These are phyloP conservation scores for Lanius ludovicianus DNA, from an alignment of 2,113 vertebrate species.

Conservation along the genomic window DNA sequence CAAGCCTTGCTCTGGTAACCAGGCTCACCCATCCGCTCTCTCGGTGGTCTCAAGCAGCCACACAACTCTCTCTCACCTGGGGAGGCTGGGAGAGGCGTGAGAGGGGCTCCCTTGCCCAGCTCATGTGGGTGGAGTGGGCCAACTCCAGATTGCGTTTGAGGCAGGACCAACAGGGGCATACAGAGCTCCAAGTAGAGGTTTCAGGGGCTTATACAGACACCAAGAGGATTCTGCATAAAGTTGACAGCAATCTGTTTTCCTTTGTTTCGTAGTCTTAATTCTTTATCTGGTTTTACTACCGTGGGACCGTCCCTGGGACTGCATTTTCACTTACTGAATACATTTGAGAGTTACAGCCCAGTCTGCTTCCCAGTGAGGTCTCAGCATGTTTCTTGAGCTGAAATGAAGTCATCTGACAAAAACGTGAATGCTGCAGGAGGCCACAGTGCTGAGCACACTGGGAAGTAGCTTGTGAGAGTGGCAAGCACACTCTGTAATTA, in stretches of 20 bases:
- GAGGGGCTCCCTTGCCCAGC: neutral
- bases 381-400: neutral
- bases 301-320: neutral
- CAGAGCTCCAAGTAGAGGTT: neutral
- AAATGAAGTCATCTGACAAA: slow-evolving; percentile 11
- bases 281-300: neutral
- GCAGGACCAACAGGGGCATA: neutral
- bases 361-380: neutral
- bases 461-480: neutral
- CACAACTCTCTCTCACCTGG: rapidly evolving
- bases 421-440: neutral
- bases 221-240: neutral
- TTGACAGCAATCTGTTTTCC: neutral
- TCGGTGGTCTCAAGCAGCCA: neutral
- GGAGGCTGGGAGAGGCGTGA: neutral
- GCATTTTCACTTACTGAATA: neutral
- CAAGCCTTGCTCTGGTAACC: neutral
- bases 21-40: rapidly evolving
- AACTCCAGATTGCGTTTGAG: neutral
- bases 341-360: neutral
- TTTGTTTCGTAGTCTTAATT: neutral
- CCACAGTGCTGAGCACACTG: neutral
- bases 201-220: neutral
- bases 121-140: neutral
- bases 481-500: slow-evolving; percentile 8